phyloP scores from a whole-genome alignment of 2,113 vertebrate genomes.

The Onychostoma macrolepis region DNA sequence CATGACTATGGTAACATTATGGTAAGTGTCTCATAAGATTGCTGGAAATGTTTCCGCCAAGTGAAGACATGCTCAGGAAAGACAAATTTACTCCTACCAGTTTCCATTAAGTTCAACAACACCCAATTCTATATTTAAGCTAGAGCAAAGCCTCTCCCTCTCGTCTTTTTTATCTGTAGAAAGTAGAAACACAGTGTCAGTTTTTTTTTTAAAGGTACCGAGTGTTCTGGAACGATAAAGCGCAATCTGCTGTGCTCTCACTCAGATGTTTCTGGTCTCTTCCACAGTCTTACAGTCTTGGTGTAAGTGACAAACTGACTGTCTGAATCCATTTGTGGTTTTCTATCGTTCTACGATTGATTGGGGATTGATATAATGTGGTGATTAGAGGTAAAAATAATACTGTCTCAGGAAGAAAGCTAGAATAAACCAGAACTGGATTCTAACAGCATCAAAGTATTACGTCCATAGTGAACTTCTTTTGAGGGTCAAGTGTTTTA shows the following conservation, averaged over 20 bases:
- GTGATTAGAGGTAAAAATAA: not conserved
- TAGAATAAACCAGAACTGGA: not conserved
- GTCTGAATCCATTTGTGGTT: not conserved
- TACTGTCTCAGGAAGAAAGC: not conserved
- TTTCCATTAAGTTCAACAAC: constrained; percentile 43
- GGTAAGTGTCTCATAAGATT: constrained; percentile 42
- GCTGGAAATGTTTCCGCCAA: constrained; percentile 53
- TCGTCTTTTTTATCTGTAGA: not conserved
- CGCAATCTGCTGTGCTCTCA: constrained; percentile 30
- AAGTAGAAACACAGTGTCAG: not conserved
- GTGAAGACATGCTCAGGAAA: constrained; percentile 51
- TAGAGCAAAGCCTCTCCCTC: constrained; percentile 2
- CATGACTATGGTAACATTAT: constrained; percentile 59
- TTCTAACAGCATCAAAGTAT: not conserved
- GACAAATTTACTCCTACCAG: constrained; percentile 9
- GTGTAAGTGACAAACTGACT: constrained; percentile 45
- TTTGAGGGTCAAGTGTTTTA: not conserved
- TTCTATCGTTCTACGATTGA: not conserved
- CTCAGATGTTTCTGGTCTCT: constrained; percentile 32
- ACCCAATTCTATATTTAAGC: constrained; percentile 27
- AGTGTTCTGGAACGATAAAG: constrained; percentile 40
- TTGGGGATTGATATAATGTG: not conserved
- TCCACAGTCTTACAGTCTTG: not conserved
- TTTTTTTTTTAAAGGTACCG: not conserved
- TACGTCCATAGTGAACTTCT: not conserved